Evolutionary conservation across 1,140 invertebrate species (phyloP).

Genomic region (Diorhabda elongata): DNA sequence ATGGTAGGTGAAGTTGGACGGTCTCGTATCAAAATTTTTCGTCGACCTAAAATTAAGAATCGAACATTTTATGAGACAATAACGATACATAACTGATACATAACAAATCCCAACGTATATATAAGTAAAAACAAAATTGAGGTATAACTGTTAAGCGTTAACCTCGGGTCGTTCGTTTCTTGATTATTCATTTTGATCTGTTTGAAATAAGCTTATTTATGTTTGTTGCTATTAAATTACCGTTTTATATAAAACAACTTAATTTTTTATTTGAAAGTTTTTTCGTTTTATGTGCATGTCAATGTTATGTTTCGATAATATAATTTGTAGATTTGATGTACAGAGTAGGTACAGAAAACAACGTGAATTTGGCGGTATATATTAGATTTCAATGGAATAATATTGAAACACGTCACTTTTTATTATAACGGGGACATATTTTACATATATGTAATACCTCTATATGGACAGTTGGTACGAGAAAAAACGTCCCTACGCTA

Average conservation of each 20-base stretch:
- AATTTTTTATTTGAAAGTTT: too few species aligned
- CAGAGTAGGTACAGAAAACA: too few species aligned
- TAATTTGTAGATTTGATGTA: neutral
- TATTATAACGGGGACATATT: too few species aligned
- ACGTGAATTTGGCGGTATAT: too few species aligned
- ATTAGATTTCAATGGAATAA: too few species aligned
- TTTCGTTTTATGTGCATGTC: neutral
- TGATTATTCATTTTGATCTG: neutral
- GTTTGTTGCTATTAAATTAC: too few species aligned
- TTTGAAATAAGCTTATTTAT: too few species aligned
- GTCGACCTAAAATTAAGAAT: slow-evolving; percentile 18
- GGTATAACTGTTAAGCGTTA: neutral
- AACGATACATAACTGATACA: neutral
- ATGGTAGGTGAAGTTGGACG: slow-evolving; percentile 54
- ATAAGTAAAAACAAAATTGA: neutral
- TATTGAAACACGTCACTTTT: too few species aligned
- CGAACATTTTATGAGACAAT: neutral
- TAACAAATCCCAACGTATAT: neutral
- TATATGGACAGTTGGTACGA: too few species aligned
- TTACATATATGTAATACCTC: too few species aligned
- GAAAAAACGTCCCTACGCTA: too few species aligned
- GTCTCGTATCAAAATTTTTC: slow-evolving; percentile 26
- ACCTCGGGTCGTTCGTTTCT: neutral
- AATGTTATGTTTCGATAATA: neutral
- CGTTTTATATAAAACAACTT: too few species aligned